phyloP scores from a whole-genome alignment of 2,888 invertebrate species.

The Lamellibrachia columna region DNA sequence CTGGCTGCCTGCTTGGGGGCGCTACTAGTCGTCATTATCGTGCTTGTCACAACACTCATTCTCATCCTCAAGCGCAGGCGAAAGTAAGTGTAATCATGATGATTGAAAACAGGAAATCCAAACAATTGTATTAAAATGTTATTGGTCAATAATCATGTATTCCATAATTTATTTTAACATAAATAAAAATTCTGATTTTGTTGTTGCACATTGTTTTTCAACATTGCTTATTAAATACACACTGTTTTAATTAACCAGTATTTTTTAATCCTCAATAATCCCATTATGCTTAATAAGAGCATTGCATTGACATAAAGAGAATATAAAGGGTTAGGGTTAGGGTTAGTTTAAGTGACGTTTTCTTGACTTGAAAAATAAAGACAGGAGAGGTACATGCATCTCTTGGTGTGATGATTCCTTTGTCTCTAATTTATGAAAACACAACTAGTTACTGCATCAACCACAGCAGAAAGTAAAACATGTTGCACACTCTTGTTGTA shows the following conservation, averaged over 20 bases:
- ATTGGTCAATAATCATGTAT: not conserved
- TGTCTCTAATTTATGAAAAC: no score
- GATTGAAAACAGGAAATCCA: not conserved
- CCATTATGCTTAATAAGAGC: no score
- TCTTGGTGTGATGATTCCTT: no score
- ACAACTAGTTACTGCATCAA: no score
- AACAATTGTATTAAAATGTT: not conserved
- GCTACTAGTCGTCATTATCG: not conserved
- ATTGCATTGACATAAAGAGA: no score
- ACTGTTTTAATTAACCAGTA: not conserved
- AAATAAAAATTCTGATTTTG: not conserved
- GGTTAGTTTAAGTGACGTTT: not conserved
- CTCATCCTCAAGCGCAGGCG: not conserved
- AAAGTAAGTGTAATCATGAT: not conserved
- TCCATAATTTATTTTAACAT: not conserved
- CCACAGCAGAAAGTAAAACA: no score
- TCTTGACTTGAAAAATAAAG: not conserved
- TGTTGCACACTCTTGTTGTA: no score
- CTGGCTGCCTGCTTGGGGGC: not conserved
- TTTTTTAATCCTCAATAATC: no score
- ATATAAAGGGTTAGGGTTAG: no score
- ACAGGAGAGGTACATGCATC: not conserved
- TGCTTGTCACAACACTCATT: not conserved
- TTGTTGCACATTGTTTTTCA: not conserved
- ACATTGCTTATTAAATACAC: not conserved